Base-by-base conservation (phyloP, 2,113 vertebrate genomes). In the Thamnophis sirtalis region DNA sequence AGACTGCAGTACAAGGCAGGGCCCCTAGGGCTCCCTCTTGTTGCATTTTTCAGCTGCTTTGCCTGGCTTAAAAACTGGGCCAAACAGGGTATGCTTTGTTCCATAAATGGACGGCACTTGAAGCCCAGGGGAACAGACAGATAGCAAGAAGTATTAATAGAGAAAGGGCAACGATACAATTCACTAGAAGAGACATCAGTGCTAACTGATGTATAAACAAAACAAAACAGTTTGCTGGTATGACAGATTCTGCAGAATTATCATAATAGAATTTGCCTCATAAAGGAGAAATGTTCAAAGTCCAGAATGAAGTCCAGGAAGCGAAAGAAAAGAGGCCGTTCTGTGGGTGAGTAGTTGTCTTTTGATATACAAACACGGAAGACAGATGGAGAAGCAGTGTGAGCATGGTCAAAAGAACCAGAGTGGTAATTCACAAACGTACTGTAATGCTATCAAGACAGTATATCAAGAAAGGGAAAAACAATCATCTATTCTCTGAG, bases 11-110 rank as follows among this genome's bases (percentile, higher is more conserved):
- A 28, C 63, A 43, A 90, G 17, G 11, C 9, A 49, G 28, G 1
- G 58, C 95, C 96, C 96, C 63, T 91, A 95, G 95, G 85, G 93
- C 21, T 89, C 94, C 93, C 95, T 96, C 43, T 95, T 96, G 93
- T 93, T 96, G 50, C 92, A 91, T 96, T 94, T 95, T 96, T 96
- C 63, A 87, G 4, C 84, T 53, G 51, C 92, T 95, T 94, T 5
- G 4, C 87, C 28, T 7, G 88, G 6, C 9, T 94, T 93, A 33
- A 9, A 91, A 91, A 53, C 49, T 92, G 58, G 86, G 8, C 55
- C 90, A 84, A 11, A 91, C n/a, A 89, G 8, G 48, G 13, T 63
- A 92, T 0, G 17, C 55, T 91, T 50, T 85, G 88, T 92, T 2
- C 55, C 43, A 28, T 8, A 50, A 88, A 86, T 93, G 22, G 19